Evolutionary conservation across 2,888 invertebrate genomes (phyloP).

Genomic region (Criorhina ranunculi): DNA sequence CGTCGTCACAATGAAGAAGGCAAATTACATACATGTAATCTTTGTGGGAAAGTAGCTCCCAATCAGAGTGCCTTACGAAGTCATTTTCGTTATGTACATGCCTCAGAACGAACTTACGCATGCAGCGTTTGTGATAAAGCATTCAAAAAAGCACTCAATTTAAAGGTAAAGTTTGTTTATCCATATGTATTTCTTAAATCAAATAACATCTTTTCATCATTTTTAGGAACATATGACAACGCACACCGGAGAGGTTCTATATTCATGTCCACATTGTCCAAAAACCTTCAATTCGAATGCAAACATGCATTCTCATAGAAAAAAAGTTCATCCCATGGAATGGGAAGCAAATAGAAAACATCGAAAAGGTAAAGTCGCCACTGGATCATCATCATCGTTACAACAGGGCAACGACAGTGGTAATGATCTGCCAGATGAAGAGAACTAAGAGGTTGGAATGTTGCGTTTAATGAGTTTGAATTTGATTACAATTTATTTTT

Average conservation of each 20-base stretch:
- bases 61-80: constrained; percentile 83
- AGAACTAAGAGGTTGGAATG: neutral
- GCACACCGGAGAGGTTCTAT: constrained; percentile 83
- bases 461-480: neutral
- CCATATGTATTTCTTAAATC: too few species aligned
- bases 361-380: constrained; percentile 75
- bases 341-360: constrained; percentile 81
- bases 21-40: constrained; percentile 80
- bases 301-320: constrained; percentile 84
- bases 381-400: constrained; percentile 29
- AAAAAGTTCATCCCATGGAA: constrained; percentile 83
- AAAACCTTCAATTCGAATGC: constrained; percentile 84
- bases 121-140: constrained; percentile 83
- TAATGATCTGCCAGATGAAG: constrained; percentile 42
- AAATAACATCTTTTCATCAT: neutral
- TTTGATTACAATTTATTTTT: neutral
- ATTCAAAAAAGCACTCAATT: constrained; percentile 82
- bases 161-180: constrained; percentile 81
- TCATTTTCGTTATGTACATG: constrained; percentile 83
- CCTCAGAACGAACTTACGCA: constrained; percentile 80
- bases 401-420: constrained; percentile 42
- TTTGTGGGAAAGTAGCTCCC: constrained; percentile 83
- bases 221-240: constrained; percentile 83
- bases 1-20: constrained; percentile 81
- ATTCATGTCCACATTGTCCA: constrained; percentile 83